Evolutionary conservation across 2,888 invertebrate genomes (phyloP), one percentile per base, ranked within the genome.

Genomic region (Tetramorium bicarinatum): DNA sequence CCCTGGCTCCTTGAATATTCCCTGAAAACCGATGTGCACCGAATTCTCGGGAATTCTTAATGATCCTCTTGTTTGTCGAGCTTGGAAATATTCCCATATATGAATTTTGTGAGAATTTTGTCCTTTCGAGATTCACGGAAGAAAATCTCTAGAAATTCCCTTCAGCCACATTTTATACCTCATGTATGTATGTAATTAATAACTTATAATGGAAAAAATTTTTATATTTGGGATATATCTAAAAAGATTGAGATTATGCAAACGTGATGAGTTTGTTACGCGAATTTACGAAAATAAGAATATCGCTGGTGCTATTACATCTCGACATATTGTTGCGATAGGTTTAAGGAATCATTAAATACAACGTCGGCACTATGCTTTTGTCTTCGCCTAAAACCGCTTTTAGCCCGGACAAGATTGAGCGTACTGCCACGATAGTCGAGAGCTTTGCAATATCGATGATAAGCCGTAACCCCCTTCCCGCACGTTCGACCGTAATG

Each of bases 361-460:
- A n/a, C 13, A 25, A 21, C 52, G 64, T 25, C 59, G 71, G 61
- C 79, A 49, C 6, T 7, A 7, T 38, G 71, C 79, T 80, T 80
- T 80, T 71, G 79, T 80, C 79, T 71, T 80, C 84, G 62, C 75
- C 76, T 82, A 85, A 87, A 87, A 87, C 76, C 77, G 79, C 67
- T 85, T 79, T 59, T 29, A 74, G 47, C 64, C 79, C 62, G 82
- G 47, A 79, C 61, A 83, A 83, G 85, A 83, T 83, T 72, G 79
- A 85, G 87, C 69, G 75, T 85, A 87, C 83, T 87, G 88, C 77
- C 85, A 84, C 77, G 90, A 87, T 88, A 89, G 86, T 84, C 85
- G 84, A 84, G 89, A 92, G 92, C 91, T 91, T 92, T 90, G 91
- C 90, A 92, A 93, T 93, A 93, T 93, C 93, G 92, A 93, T 92